Percentiles rank a stretch among this genome's conserved stretches.
Conservation (phyloP, 2,797 vertebrate species). For the Peromyscus attwateri region DNA sequence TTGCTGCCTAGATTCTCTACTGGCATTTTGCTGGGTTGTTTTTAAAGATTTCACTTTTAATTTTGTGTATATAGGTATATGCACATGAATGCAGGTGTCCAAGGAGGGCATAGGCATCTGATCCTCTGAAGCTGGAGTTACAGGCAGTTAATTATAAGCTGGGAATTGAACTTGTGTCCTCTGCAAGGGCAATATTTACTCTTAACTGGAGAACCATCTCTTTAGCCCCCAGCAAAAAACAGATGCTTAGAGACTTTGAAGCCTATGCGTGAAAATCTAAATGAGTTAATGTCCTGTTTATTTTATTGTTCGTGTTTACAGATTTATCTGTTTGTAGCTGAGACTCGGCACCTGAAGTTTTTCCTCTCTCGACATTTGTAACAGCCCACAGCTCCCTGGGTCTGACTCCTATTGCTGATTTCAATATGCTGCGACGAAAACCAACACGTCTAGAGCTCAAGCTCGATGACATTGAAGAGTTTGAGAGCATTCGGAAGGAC, state of each 20-base stretch:
- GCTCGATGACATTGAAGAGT: constrained; percentile 97
- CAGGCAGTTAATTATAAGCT: neutral
- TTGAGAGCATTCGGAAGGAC: constrained; percentile 96
- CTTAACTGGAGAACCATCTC: neutral
- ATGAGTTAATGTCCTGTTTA: neutral
- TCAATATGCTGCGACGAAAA: constrained; percentile 94
- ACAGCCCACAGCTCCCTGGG: constrained; percentile 32
- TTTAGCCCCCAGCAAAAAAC: neutral
- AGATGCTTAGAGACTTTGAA: neutral
- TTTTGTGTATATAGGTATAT: neutral
- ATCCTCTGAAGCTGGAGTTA: neutral
- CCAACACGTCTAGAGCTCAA: constrained; percentile 97
- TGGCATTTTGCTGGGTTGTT: neutral
- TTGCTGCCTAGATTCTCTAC: constrained; percentile 16
- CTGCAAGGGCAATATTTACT: neutral
- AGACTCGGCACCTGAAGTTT: neutral
- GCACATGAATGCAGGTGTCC: neutral
- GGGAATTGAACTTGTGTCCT: neutral
- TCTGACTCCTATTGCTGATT: constrained; percentile 22
- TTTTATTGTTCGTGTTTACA: constrained; percentile 36
- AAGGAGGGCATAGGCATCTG: neutral
- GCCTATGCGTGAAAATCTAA: constrained; percentile 8
- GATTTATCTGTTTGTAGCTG: constrained; percentile 11
- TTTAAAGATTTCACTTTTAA: constrained; percentile 21
- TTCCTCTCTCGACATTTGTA: constrained; percentile 52